phyloP scores from a whole-genome alignment of 1,140 invertebrate genomes.

The Zaprionus ghesquierei region DNA sequence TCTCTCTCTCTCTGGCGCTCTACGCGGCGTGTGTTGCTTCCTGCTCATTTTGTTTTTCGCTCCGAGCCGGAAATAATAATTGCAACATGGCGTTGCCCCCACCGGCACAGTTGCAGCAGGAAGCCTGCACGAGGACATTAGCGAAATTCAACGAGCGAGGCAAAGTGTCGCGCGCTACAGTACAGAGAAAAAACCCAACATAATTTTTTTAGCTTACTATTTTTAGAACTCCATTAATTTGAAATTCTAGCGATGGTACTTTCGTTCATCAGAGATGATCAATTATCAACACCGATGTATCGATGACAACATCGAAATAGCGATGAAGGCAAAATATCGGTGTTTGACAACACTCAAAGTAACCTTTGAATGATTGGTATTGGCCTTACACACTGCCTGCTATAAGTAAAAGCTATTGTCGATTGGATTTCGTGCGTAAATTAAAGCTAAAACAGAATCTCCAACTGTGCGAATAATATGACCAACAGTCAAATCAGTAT shows the following conservation, averaged over 20 bases:
- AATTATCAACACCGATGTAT: background rate
- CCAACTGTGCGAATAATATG: background rate
- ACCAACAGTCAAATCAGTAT: background rate
- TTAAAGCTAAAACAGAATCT: background rate
- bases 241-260: background rate
- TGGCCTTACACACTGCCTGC: background rate
- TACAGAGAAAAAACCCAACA: conserved; percentile 16
- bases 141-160: conserved; percentile 47
- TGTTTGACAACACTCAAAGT: background rate
- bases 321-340: background rate
- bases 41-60: conserved; percentile 78
- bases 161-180: conserved; percentile 61
- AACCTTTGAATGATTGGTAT: background rate
- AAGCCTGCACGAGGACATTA: conserved; percentile 57
- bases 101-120: conserved; percentile 28
- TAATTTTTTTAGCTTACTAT: background rate
- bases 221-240: background rate
- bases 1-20: background rate
- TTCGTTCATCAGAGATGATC: background rate
- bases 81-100: conserved; percentile 70
- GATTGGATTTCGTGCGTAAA: background rate
- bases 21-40: conserved; percentile 58
- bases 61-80: conserved; percentile 78
- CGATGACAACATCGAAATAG: background rate
- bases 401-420: background rate